Percentiles rank a stretch among this genome's conserved stretches.
Evolutionary conservation across 1,140 invertebrate species (phyloP).

Genomic region (Drosophila rhopaloa): DNA sequence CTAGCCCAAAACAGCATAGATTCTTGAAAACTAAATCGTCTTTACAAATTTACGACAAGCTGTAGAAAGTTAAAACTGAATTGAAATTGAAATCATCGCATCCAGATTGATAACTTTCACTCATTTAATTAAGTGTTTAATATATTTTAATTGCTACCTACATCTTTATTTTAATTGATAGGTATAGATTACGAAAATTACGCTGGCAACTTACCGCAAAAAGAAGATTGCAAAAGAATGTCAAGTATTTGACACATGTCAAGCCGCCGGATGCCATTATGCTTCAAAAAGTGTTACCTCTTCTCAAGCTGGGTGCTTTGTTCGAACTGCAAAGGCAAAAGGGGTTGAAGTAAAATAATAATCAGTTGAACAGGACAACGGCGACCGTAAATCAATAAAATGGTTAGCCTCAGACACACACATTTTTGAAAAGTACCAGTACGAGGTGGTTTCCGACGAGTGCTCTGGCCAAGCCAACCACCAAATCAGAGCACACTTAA

Average conservation of each 20-base stretch:
- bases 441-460: slow-evolving; percentile 15
- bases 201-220: slow-evolving; percentile 90
- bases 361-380: slow-evolving; percentile 46
- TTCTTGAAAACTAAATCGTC: too few relatives aligned
- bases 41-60: too few relatives aligned
- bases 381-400: slow-evolving; percentile 63
- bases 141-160: too few relatives aligned
- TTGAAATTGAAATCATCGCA: too few relatives aligned
- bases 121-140: too few relatives aligned
- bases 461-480: slow-evolving; percentile 51
- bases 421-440: slow-evolving; percentile 5
- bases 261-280: slow-evolving; percentile 88
- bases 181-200: background rate
- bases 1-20: too few relatives aligned
- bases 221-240: slow-evolving; percentile 93
- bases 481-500: slow-evolving; percentile 68
- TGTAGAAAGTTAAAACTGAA: too few relatives aligned
- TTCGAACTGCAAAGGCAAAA: slow-evolving; percentile 30
- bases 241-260: slow-evolving; percentile 92
- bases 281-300: slow-evolving; percentile 33
- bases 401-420: slow-evolving; percentile 49
- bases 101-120: too few relatives aligned
- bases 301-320: slow-evolving; percentile 16
- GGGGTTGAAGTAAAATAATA: slow-evolving; percentile 39
- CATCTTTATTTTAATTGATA: too few relatives aligned